These are phyloP conservation scores for Phrynocephalus versicolor DNA, from an alignment of 2,113 vertebrate species.

Conservation along the genomic window DNA sequence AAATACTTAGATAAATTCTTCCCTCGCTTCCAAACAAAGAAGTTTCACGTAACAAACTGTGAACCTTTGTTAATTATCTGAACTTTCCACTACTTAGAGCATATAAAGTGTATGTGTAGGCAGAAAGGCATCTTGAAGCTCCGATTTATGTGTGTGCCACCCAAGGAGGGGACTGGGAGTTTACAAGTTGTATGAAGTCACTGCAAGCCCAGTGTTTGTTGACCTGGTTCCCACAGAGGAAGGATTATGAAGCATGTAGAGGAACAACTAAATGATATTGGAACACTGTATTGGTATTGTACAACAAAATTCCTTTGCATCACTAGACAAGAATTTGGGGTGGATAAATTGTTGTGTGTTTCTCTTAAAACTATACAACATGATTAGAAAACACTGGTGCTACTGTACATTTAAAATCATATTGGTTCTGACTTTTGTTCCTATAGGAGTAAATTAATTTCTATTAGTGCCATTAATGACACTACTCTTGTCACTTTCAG, in stretches of 20 bases:
- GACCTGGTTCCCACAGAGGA: slow-evolving; percentile 21
- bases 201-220: not conserved
- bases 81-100: not conserved
- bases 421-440: not conserved
- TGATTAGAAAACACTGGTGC: not conserved
- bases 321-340: slow-evolving; percentile 6
- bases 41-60: accelerated
- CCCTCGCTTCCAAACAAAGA: not conserved
- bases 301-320: slow-evolving; percentile 1
- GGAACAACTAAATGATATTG: not conserved
- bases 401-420: not conserved
- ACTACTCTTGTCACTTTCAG: too few species aligned
- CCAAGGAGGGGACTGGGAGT: slow-evolving; percentile 16
- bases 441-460: not conserved
- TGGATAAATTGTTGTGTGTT: not conserved
- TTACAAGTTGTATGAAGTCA: slow-evolving; percentile 14
- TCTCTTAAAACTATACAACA: not conserved
- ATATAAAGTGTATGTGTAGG: accelerated
- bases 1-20: not conserved
- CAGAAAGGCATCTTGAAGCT: not conserved
- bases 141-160: not conserved
- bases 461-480: not conserved
- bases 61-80: not conserved
- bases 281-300: not conserved
- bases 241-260: not conserved